phyloP scores from a whole-genome alignment of 2,113 vertebrate species.

The Addax nasomaculatus region DNA sequence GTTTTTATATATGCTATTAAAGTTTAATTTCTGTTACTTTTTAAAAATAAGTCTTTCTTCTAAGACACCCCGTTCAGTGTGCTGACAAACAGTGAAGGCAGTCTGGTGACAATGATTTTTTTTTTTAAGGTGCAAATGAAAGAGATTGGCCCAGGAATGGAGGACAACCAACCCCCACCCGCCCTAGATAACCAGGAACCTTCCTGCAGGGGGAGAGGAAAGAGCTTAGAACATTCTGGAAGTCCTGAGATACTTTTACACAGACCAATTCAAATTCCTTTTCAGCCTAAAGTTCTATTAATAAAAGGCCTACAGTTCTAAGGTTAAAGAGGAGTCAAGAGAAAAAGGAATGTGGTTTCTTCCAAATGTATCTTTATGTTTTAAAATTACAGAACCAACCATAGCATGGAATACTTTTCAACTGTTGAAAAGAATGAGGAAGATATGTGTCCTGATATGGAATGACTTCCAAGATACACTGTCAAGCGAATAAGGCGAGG shows the following conservation, averaged over 20 bases:
- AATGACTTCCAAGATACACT: accelerated
- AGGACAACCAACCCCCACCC: too few species aligned
- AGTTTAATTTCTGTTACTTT: not conserved
- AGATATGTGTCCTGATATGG: accelerated
- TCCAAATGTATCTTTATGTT: not conserved
- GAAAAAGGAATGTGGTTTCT: not conserved
- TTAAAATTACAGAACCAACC: not conserved
- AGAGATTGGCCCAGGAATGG: not conserved
- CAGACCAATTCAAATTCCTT: not conserved
- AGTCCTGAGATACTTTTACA: not conserved
- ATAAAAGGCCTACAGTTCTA: not conserved
- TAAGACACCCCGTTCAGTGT: not conserved
- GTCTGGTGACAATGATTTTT: accelerated
- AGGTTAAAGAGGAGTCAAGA: not conserved
- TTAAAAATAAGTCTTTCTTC: not conserved
- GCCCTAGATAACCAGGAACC: not conserved
- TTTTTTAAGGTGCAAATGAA: not conserved
- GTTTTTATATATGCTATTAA: not conserved
- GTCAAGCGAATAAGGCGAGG: not conserved
- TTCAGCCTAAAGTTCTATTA: not conserved
- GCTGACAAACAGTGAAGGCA: not conserved
- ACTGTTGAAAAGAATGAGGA: not conserved
- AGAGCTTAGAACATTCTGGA: not conserved
- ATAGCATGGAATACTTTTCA: accelerated
- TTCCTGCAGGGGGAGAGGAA: too few species aligned